A percentile compares a stretch with the other conserved stretches of the same genome.
Conservation (phyloP, 2,113 vertebrate species). For the Vidua chalybeata region DNA sequence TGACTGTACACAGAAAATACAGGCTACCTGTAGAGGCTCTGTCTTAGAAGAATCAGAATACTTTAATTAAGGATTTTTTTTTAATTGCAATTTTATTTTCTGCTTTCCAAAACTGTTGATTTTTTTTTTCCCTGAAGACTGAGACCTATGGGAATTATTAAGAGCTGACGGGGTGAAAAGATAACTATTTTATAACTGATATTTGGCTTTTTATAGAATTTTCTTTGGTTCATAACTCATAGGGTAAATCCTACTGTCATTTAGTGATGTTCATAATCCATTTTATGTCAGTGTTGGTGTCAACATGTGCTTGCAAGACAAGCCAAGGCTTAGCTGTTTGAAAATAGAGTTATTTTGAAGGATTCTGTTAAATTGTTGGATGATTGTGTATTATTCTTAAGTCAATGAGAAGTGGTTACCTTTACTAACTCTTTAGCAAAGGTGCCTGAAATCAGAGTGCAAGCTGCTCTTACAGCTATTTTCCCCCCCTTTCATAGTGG, state of each 20-base stretch:
- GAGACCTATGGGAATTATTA: neutral
- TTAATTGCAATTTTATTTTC: neutral
- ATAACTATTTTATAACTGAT: neutral
- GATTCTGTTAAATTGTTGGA: neutral
- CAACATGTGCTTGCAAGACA: neutral
- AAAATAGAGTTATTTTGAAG: neutral
- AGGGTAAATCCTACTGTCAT: neutral
- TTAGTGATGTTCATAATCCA: neutral
- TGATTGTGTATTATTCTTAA: neutral
- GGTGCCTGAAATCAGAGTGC: neutral
- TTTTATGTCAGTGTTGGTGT: neutral
- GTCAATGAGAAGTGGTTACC: neutral
- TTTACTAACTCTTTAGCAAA: neutral
- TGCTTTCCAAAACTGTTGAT: neutral
- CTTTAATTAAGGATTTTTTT: neutral
- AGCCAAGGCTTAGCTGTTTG: neutral
- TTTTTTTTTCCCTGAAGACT: neutral
- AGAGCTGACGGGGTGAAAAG: neutral
- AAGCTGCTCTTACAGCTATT: neutral
- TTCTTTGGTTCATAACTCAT: neutral
- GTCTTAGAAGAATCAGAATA: neutral
- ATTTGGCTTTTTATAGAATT: neutral
- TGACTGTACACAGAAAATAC: constrained; percentile 45
- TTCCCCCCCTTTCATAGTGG: neutral
- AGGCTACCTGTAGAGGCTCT: constrained; percentile 45